Percentiles rank a stretch among this genome's conserved stretches.
These are phyloP conservation scores for Porphyrio hochstetteri DNA, from an alignment of 2,113 vertebrate genomes.

Conservation along the genomic window DNA sequence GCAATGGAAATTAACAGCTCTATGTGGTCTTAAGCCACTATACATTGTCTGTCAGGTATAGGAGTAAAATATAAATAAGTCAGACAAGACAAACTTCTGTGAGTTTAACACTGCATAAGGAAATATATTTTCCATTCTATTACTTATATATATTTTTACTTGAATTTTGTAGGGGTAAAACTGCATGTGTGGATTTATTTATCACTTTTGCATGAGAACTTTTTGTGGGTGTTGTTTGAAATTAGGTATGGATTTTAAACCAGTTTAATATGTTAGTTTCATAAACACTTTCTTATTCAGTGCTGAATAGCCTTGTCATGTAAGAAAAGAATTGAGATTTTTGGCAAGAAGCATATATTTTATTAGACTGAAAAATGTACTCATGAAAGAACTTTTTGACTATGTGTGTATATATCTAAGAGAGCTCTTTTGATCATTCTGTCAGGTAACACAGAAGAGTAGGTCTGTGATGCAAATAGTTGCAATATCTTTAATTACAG, in stretches of 20 bases:
- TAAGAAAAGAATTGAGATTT: neutral
- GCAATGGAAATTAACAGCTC: neutral
- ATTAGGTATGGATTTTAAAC: neutral
- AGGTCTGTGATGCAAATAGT: neutral
- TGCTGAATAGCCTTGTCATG: neutral
- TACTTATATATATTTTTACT: neutral
- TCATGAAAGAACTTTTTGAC: neutral
- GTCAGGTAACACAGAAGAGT: neutral
- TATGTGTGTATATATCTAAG: neutral
- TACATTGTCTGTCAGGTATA: neutral
- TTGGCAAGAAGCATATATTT: neutral
- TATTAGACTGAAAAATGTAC: neutral
- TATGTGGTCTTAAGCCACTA: neutral
- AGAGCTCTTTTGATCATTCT: slow-evolving; percentile 2
- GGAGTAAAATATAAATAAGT: neutral
- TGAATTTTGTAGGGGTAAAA: neutral
- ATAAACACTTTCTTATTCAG: neutral
- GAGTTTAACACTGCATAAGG: neutral
- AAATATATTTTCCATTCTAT: neutral
- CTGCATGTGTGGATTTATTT: neutral
- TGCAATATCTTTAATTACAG: slow-evolving; percentile 44
- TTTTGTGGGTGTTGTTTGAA: neutral
- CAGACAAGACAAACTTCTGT: neutral
- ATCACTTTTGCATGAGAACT: neutral
- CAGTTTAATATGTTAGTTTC: neutral